phyloP scores from a whole-genome alignment of 2,797 vertebrate genomes.

The Macropodus opercularis region DNA sequence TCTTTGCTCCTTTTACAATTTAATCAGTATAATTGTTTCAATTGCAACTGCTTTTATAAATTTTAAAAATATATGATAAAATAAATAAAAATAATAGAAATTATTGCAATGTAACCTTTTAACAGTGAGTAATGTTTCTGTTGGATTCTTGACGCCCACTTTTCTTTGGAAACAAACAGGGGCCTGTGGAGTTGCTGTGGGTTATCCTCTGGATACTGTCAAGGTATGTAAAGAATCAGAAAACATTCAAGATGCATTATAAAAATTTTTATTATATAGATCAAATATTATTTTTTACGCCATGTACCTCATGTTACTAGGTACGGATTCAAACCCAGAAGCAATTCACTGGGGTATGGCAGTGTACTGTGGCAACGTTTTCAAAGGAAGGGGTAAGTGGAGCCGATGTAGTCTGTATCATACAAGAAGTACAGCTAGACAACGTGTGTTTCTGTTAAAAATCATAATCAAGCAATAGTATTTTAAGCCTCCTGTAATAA shows the following conservation, averaged over 20 bases:
- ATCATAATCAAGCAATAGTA: too few relatives aligned
- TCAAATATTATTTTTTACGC: too few relatives aligned
- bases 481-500: background rate
- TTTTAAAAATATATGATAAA: too few relatives aligned
- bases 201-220: conserved; percentile 80
- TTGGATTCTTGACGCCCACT: conserved; percentile 26
- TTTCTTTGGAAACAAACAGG: conserved; percentile 59
- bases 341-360: conserved; percentile 86
- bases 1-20: too few relatives aligned
- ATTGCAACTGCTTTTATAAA: too few relatives aligned
- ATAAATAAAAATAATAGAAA: too few relatives aligned
- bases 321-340: conserved; percentile 92
- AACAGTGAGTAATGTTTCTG: background rate
- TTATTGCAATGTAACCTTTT: too few relatives aligned
- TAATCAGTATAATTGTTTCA: too few relatives aligned
- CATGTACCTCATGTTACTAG: conserved; percentile 60
- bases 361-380: conserved; percentile 83
- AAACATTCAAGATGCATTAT: background rate
- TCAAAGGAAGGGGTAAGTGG: conserved; percentile 85
- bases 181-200: conserved; percentile 74
- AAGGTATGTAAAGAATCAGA: conserved; percentile 53
- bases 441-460: background rate
- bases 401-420: background rate
- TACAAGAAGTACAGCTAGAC: background rate
- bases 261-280: accelerated